Conservation (phyloP, 1,140 invertebrate species). For the Sarcophaga peregrina region DNA sequence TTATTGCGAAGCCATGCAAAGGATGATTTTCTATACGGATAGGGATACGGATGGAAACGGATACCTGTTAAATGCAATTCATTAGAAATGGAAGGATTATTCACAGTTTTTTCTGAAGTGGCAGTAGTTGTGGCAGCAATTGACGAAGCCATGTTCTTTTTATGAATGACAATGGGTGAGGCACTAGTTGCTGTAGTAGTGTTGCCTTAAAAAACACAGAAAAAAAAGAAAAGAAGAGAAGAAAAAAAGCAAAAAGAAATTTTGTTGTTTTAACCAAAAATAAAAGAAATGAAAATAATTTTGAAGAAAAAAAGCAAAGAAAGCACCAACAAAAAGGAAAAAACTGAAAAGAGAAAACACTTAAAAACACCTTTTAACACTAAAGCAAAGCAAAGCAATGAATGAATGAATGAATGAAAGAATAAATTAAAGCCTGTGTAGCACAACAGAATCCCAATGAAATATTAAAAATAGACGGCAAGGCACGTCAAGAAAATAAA, state of each 20-base stretch:
- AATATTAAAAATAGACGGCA: no score
- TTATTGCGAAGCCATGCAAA: neutral
- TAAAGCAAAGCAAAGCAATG: neutral
- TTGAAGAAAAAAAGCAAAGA: neutral
- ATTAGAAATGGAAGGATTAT: constrained; percentile 5
- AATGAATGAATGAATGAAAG: neutral
- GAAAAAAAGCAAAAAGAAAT: neutral
- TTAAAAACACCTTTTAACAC: neutral
- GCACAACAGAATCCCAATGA: no score
- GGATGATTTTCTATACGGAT: no score
- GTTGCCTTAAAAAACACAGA: constrained; percentile 15
- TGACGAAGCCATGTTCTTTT: constrained; percentile 5
- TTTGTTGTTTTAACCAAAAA: neutral
- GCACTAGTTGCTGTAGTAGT: neutral
- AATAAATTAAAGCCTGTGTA: no score
- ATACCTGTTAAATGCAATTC: constrained; percentile 27
- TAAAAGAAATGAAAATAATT: neutral
- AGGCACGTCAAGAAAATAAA: no score
- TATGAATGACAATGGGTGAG: neutral
- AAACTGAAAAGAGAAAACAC: neutral
- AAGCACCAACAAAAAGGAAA: neutral
- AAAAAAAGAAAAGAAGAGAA: neutral
- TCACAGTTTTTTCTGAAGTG: constrained; percentile 14
- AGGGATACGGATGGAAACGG: neutral
- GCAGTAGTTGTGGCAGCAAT: neutral